Base-by-base conservation (phyloP, 2,113 vertebrate species). In the Ondatra zibethicus region DNA sequence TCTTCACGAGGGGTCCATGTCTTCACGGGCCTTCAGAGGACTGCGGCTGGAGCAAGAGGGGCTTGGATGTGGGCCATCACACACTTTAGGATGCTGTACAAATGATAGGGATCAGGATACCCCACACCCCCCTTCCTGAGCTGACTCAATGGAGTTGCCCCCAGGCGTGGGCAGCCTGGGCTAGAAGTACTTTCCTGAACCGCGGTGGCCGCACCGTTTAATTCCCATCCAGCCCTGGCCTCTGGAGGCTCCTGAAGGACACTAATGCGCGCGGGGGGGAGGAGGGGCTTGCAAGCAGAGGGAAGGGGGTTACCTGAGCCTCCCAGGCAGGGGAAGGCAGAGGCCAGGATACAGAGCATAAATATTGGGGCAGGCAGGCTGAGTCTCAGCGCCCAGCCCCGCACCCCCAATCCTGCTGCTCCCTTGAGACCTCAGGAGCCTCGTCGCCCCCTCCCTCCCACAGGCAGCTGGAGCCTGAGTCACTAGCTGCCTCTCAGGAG, bases 381-480 rank as follows among this genome's bases (percentile, higher is more conserved):
- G 72, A 61, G 52, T 39, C 73, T 76, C 66, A 25, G 72, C 27
- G 85, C 96, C 63, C 85, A 36, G 88, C 42, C 11, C n/a, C 68
- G 7, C 36, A 12, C 27, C 33, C 66, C 27, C 39, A 73, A 3
- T 73, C 47, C 31, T 36, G 9, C 42, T 3, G 63, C 82, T 89
- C 75, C 84, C 93, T 66, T 1, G 12, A 6, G 81, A 93, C 97
- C 96, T 96, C 93, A 70, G 86, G 86, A 96, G 88, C 91, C 89
- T 17, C 5, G 42, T 89, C 16, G 36, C 86, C 92, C 95, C 91
- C 86, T 95, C 89, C 96, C 86, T 97, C 96, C 96, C 93, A 96
- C 95, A 17, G 66, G 94, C 97, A 97, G 96, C 97, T 97, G 97
- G 95, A 96, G 97, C 92, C 97, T 97, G 97, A 98, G 97, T 98